Percentiles rank a stretch among this genome's conserved stretches.
phyloP scores from a whole-genome alignment of 2,113 vertebrate species.

The Tetraodon nigroviridis region DNA sequence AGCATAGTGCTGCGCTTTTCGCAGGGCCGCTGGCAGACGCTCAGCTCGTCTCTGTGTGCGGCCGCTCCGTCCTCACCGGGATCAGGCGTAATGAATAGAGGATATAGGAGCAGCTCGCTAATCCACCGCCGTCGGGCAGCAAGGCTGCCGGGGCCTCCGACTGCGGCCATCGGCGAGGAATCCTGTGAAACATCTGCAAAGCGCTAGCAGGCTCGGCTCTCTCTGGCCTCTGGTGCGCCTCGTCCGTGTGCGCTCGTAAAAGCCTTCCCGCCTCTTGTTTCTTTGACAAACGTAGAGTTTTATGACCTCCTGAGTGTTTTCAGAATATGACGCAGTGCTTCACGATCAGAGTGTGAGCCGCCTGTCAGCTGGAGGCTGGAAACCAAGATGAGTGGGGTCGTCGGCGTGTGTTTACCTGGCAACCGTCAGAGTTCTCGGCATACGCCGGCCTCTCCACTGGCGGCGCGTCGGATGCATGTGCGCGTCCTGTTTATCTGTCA shows the following conservation, averaged over 20 bases:
- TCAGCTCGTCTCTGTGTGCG: constrained; percentile 12
- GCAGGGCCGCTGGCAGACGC: constrained; percentile 39
- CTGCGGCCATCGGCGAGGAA: constrained; percentile 13
- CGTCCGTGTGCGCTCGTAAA: too few species aligned
- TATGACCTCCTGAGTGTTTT: too few species aligned
- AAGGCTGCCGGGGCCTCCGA: constrained; percentile 25
- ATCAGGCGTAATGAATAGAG: constrained; percentile 61
- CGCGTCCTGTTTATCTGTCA: constrained; percentile 23
- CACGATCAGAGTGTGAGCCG: too few species aligned
- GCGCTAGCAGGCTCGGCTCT: too few species aligned
- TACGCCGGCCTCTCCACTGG: constrained; percentile 17
- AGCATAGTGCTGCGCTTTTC: constrained; percentile 44
- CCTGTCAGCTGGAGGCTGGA: too few species aligned
- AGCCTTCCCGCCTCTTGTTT: too few species aligned
- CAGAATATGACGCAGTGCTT: too few species aligned
- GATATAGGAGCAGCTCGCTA: constrained; percentile 60
- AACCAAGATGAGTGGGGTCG: too few species aligned
- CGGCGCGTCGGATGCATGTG: background rate
- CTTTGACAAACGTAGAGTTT: too few species aligned
- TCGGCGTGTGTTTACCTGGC: constrained; percentile 31
- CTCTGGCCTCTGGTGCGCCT: too few species aligned
- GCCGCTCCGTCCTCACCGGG: constrained; percentile 29
- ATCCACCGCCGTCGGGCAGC: constrained; percentile 29
- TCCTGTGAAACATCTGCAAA: constrained; percentile 6
- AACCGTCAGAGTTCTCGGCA: constrained; percentile 8